Evolutionary conservation across 2,113 vertebrate species (phyloP).

Genomic region (Microcebus tavaratra): DNA sequence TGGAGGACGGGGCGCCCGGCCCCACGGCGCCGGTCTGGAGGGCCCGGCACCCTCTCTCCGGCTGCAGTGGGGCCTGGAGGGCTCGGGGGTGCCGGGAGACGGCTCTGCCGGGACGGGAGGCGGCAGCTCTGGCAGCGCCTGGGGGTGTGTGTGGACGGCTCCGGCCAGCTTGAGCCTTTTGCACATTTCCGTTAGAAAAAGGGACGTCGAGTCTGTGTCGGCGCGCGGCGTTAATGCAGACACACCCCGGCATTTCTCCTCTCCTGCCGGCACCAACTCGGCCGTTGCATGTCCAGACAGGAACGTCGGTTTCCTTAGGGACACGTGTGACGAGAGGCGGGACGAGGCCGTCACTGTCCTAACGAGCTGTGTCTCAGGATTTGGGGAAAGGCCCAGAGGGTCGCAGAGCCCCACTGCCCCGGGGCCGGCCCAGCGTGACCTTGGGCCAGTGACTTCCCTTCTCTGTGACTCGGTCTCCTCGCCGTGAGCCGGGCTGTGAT

Average conservation of each 20-base stretch:
- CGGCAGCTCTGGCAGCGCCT: background rate
- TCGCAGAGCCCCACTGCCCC: background rate
- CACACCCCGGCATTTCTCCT: background rate
- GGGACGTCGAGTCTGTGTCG: no score
- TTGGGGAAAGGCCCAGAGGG: background rate
- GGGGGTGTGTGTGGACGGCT: background rate
- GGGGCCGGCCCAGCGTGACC: no score
- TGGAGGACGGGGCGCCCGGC: background rate
- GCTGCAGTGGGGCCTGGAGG: background rate
- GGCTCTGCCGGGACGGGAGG: background rate
- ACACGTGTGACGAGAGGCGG: background rate
- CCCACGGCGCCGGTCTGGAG: background rate
- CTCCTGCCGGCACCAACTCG: no score
- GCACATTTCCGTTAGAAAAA: background rate
- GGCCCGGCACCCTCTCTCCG: background rate
- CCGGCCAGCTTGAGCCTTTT: background rate
- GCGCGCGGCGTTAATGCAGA: fast-evolving
- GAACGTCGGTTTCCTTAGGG: background rate
- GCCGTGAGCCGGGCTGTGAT: fast-evolving
- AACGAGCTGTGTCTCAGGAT: background rate
- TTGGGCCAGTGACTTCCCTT: background rate
- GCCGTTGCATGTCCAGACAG: background rate
- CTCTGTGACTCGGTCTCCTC: background rate
- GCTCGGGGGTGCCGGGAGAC: background rate
- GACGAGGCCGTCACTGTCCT: background rate